phyloP scores from a whole-genome alignment of 2,888 invertebrate genomes.

The Steromphala cineraria region DNA sequence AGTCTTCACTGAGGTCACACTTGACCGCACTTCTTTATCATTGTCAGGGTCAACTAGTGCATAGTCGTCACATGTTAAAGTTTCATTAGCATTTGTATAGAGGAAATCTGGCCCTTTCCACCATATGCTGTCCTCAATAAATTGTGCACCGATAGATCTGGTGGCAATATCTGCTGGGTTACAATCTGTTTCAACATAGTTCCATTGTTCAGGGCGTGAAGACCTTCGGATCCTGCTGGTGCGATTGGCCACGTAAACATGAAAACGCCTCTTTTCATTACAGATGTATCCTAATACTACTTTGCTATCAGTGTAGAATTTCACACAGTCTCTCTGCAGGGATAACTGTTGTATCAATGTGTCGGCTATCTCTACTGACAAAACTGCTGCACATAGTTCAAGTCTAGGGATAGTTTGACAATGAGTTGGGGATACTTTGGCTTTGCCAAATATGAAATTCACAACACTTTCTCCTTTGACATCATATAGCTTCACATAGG shows the following conservation, averaged over 20 bases:
- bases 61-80: too few species aligned
- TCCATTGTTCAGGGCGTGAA: too few species aligned
- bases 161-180: too few species aligned
- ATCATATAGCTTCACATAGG: conserved; percentile 13
- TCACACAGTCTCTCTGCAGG: not conserved
- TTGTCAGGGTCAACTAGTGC: too few species aligned
- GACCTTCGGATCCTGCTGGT: conserved; percentile 30
- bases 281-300: conserved; percentile 36
- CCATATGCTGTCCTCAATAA: too few species aligned
- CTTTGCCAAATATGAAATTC: not conserved
- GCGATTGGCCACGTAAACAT: conserved; percentile 31
- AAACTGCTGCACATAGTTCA: conserved; percentile 35
- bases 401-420: conserved; percentile 31
- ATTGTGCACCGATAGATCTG: not conserved
- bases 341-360: conserved; percentile 14
- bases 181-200: too few species aligned
- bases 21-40: too few species aligned
- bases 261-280: conserved; percentile 30
- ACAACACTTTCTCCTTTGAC: not conserved
- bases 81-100: too few species aligned
- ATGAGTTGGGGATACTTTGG: conserved; percentile 28
- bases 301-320: conserved; percentile 35
- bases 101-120: too few species aligned
- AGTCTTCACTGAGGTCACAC: too few species aligned
- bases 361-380: conserved; percentile 26